Base-by-base conservation (phyloP, 2,113 vertebrate genomes). In the Bungarus multicinctus region DNA sequence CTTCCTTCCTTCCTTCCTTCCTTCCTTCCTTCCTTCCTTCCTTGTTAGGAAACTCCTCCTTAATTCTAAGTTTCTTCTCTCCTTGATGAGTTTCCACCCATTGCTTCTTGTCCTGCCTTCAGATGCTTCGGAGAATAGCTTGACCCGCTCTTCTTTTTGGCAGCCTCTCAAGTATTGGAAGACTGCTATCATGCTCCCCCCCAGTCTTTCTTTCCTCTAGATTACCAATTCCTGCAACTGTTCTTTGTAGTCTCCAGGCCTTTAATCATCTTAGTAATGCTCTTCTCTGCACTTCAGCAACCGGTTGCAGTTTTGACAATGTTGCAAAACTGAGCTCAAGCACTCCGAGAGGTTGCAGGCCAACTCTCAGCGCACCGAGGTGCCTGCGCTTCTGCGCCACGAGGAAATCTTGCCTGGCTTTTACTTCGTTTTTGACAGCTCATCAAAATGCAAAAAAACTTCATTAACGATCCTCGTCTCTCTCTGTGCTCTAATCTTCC, bases 401-500 rank as follows among this genome's bases (percentile, higher is more conserved):
- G 18, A 25, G 27, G 88, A 9, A 16, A 23, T 3, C 55, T 47
- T 39, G 45, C 45, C 88, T 90, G 18, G 20, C n/a, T 86, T 43
- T 43, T 0, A 60, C 25, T 89, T 52, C 53, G 90, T 43, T 57
- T 50, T 97, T 94, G 95, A 96, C 95, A 96, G 94, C 95, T 96
- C 94, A 89, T 95, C 93, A 95, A 95, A 95, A 57, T 92, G 45
- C 89, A 57, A 58, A 57, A 91, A 91, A 93, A 39, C 91, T 34
- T 1, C 11, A 3, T 55, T 95, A 92, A 91, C 64, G 85, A 18
- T 30, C 34, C 47, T 95, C 89, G 95, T 93, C 45, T 47, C 91
- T 91, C 92, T 57, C 94, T 74, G 92, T 34, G 95, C 93, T 89
- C 94, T 18, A 94, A 95, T 95, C 94, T 96, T 93, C 95, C 92